Evolutionary conservation across 2,113 vertebrate genomes (phyloP).

Genomic region (Alosa alosa): DNA sequence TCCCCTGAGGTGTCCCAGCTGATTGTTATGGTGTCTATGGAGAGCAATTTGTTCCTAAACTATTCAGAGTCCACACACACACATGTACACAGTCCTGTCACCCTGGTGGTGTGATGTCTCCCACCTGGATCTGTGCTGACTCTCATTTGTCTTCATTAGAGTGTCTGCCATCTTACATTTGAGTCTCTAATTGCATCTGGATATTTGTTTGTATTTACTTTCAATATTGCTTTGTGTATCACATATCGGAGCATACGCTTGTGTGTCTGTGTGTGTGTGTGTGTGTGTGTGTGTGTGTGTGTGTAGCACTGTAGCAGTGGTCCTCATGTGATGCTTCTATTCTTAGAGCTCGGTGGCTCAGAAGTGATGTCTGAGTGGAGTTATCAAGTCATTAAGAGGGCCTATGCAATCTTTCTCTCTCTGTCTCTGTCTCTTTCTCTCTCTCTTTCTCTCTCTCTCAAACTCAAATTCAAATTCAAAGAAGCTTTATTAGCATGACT

Average conservation of each 20-base stretch:
- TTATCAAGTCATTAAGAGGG: conserved; percentile 9
- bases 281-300: background rate
- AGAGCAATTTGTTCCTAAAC: background rate
- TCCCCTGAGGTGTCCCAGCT: background rate
- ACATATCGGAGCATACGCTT: background rate
- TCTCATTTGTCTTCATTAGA: background rate
- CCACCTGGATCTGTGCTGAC: background rate
- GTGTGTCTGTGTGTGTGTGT: background rate
- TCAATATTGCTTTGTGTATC: background rate
- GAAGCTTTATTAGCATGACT: no score
- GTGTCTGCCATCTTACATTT: background rate
- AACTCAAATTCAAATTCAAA: background rate
- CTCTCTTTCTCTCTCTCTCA: background rate
- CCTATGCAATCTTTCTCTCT: background rate
- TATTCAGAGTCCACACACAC: conserved; percentile 4
- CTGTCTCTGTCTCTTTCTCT: background rate
- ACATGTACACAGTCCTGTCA: background rate
- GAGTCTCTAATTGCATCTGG: background rate
- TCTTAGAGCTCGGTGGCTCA: background rate
- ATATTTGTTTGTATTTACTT: background rate
- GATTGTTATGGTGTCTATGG: conserved; percentile 23
- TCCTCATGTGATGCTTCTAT: background rate
- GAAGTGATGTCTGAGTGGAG: conserved; percentile 7
- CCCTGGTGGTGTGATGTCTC: background rate
- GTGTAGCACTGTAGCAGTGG: background rate